Percentiles rank a stretch among this genome's conserved stretches.
Conservation (phyloP, 2,888 invertebrate genomes). For the Crocallis elinguaria region DNA sequence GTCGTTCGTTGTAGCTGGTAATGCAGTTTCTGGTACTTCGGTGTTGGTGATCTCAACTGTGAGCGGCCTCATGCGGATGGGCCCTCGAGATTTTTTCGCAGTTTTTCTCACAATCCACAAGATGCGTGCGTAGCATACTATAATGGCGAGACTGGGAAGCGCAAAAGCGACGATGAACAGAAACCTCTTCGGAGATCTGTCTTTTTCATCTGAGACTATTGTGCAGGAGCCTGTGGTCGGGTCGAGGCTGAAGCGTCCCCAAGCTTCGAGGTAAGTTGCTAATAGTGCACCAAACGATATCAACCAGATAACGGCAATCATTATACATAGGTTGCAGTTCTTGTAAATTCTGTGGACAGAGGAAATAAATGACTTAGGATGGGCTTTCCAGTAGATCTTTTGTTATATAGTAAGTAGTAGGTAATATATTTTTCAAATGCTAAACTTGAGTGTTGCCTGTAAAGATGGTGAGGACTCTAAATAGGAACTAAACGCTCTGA, state of each 20-base stretch:
- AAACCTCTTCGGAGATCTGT: conserved; percentile 90
- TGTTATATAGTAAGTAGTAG: neutral
- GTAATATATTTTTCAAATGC: no score
- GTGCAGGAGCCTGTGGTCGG: conserved; percentile 90
- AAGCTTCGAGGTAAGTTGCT: conserved; percentile 89
- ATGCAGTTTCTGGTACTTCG: conserved; percentile 45
- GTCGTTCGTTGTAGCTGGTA: conserved; percentile 33
- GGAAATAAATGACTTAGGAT: conserved; percentile 3
- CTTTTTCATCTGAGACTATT: conserved; percentile 87
- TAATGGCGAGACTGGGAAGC: conserved; percentile 92
- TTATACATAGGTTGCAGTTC: conserved; percentile 86
- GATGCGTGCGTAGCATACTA: conserved; percentile 93
- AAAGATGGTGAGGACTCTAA: no score
- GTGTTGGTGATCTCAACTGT: conserved; percentile 62
- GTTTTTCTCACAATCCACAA: conserved; percentile 91
- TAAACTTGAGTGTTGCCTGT: no score
- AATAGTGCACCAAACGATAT: conserved; percentile 88
- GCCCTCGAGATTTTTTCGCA: conserved; percentile 84
- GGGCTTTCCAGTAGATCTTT: neutral
- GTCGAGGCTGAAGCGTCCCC: conserved; percentile 93
- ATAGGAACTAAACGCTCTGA: no score
- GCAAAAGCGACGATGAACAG: conserved; percentile 93
- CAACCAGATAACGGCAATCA: conserved; percentile 90
- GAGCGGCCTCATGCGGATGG: conserved; percentile 46
- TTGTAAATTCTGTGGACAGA: conserved; percentile 87